Base-by-base conservation (phyloP, 2,113 vertebrate species). In the Artemisiospiza belli region DNA sequence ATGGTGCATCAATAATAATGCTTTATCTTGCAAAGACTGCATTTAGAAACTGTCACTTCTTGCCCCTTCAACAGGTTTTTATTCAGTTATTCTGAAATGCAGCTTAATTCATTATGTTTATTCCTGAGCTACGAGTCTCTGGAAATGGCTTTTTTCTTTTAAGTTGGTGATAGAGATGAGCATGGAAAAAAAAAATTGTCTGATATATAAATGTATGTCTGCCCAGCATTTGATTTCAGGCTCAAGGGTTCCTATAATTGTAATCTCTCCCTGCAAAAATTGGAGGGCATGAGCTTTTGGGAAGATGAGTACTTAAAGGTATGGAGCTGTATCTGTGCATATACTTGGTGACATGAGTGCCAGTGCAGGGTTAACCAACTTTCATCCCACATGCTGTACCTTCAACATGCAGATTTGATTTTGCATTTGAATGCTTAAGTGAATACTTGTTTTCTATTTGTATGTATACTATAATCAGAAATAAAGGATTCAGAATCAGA, bases 1-100 rank as follows among this genome's bases (percentile, higher is more conserved):
- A 11, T 79, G 30, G n/a, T 91, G 46, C 81, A 55, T 76, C 68
- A 86, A 21, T 70, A 62, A 20, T 73, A 96, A 83, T 81, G 61
- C 49, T 96, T 73, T 88, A 58, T 92, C 74, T 96, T 58, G 28
- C 66, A 94, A 97, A 87, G 79, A 31, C 22, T 89, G 31, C 64
- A 67, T 95, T 97, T 94, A 95, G 83, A 93, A 96, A 87, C 85
- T 88, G 91, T 95, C 79, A 69, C 44, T 96, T 84, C n/a, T 90
- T 92, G 22, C 66, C 41, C 66, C 35, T 89, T 94, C 68, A 95
- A 74, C 58, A 83, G 57, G 92, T 91, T 95, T 87, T 87, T 79
- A 33, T 94, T 73, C 61, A 49, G 70, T 83, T 97, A 78, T 78
- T 73, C 47, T 89, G 68, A 95, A 95, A 83, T 83, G 55, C 81